These are phyloP conservation scores for Orius laevigatus DNA, from an alignment of 1,140 invertebrate species.

Conservation along the genomic window DNA sequence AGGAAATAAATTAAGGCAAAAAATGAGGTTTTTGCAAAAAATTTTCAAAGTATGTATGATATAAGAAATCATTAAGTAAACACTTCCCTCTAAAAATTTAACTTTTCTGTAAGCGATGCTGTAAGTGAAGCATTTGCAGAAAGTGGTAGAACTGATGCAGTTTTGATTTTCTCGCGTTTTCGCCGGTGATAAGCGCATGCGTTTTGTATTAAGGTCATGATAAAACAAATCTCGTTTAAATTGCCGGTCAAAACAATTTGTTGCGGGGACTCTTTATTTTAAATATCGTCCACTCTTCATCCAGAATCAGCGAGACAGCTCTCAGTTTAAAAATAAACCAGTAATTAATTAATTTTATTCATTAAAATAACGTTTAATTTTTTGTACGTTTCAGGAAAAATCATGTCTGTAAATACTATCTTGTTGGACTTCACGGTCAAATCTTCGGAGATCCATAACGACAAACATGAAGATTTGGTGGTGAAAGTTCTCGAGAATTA, in stretches of 20 bases:
- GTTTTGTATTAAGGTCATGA: neutral
- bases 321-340: neutral
- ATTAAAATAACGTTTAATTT: neutral
- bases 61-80: too few species aligned
- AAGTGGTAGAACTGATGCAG: too few species aligned
- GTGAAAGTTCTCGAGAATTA: conserved; percentile 48
- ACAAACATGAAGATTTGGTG: conserved; percentile 46
- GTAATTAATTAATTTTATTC: neutral
- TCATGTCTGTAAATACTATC: conserved; percentile 66
- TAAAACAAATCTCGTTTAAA: neutral
- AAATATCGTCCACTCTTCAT: neutral
- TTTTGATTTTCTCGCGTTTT: neutral
- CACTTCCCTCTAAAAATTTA: too few species aligned
- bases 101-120: too few species aligned
- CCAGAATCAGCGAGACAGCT: neutral
- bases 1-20: too few species aligned
- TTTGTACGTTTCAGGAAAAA: conserved; percentile 3
- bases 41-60: too few species aligned
- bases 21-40: too few species aligned
- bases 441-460: conserved; percentile 42
- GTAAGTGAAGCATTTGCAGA: too few species aligned
- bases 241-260: neutral
- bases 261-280: neutral
- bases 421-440: conserved; percentile 65
- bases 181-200: neutral